Percentiles rank a stretch among this genome's conserved stretches.
Conservation (phyloP, 2,113 vertebrate species). For the Cyphomyrus plagiostoma region DNA sequence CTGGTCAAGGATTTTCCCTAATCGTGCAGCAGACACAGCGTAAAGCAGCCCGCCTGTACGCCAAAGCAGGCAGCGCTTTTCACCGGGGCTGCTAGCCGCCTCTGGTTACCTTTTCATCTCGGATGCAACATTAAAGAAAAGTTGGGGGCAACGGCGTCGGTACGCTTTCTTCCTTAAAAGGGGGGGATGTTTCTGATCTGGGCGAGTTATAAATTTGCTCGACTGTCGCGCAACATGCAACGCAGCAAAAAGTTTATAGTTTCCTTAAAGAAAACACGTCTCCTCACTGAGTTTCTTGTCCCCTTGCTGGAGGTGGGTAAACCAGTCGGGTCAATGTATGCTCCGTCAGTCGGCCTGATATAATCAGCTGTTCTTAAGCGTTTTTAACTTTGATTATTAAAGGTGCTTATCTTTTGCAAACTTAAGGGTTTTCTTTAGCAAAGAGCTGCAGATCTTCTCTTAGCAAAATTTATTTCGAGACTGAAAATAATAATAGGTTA, state of each 20-base stretch:
- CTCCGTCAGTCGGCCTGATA: not conserved
- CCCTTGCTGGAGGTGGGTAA: not conserved
- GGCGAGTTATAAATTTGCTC: not conserved
- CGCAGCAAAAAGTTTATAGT: not conserved
- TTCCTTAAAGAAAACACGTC: not conserved
- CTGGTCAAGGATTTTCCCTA: constrained; percentile 23
- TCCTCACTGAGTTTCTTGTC: not conserved
- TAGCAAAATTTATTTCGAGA: not conserved
- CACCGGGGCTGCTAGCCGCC: not conserved
- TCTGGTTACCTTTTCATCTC: not conserved
- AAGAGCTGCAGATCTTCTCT: not conserved
- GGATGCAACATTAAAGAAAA: constrained; percentile 2
- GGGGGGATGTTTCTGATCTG: not conserved
- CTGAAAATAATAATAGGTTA: not conserved
- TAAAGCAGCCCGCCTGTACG: not conserved
- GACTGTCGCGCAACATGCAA: not conserved
- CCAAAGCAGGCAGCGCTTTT: not conserved
- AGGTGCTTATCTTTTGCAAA: not conserved
- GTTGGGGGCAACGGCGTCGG: not conserved
- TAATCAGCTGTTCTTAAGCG: not conserved
- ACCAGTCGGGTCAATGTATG: not conserved
- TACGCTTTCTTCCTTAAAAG: not conserved
- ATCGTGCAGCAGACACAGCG: not conserved
- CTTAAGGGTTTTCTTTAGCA: not conserved
- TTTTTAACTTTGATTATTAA: not conserved